Evolutionary conservation across 2,888 invertebrate species (phyloP).

Genomic region (Odontothrips loti): DNA sequence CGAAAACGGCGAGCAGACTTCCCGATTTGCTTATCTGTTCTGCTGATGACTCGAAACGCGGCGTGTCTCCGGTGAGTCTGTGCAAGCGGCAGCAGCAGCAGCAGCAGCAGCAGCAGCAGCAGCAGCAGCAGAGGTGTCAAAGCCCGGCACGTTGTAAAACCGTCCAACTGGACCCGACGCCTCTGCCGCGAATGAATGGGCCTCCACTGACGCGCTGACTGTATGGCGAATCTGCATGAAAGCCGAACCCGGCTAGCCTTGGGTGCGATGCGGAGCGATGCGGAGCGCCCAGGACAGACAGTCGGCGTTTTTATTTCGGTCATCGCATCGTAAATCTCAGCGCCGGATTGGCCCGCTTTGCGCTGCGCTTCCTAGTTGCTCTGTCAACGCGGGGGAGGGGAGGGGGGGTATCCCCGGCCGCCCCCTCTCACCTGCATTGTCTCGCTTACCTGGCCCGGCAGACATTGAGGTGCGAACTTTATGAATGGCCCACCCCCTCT

Average conservation of each 20-base stretch:
- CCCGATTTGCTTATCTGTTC: too few relatives aligned
- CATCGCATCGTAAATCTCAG: background rate
- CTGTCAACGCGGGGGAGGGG: background rate
- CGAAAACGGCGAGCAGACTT: too few relatives aligned
- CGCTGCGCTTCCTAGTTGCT: background rate
- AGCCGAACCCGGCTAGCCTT: background rate
- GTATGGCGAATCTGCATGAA: background rate
- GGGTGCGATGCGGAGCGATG: background rate
- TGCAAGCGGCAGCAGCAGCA: too few relatives aligned
- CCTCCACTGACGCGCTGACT: too few relatives aligned
- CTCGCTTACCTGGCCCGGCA: background rate
- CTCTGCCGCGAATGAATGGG: too few relatives aligned
- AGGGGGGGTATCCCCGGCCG: background rate
- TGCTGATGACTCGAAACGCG: too few relatives aligned
- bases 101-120: too few relatives aligned
- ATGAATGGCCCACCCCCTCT: slow-evolving; percentile 10
- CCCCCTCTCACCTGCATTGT: background rate
- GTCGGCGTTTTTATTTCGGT: background rate
- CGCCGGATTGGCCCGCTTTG: background rate
- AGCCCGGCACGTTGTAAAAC: too few relatives aligned
- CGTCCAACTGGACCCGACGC: too few relatives aligned
- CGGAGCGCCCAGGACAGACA: background rate
- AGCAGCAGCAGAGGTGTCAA: too few relatives aligned
- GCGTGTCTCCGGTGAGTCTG: too few relatives aligned
- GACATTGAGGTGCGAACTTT: slow-evolving; percentile 19